Evolutionary conservation across 1,140 invertebrate genomes (phyloP).

Genomic region (Semibalanus balanoides): DNA sequence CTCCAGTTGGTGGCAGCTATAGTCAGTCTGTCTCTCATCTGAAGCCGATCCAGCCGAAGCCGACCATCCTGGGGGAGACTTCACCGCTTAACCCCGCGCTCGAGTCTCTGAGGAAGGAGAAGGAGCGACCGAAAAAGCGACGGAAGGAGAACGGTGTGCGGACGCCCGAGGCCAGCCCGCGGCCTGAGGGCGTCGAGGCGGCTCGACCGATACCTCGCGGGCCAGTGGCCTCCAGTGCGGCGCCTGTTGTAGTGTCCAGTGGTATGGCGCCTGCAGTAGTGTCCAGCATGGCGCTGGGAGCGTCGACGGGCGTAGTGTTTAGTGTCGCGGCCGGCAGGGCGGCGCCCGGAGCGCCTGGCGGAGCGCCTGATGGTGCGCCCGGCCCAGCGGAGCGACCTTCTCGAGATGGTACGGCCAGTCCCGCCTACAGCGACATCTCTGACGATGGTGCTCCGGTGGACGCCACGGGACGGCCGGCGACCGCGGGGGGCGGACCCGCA

Average conservation of each 20-base stretch:
- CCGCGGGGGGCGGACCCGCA: no score
- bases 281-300: no score
- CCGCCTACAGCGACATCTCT: conserved; percentile 16
- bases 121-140: conserved; percentile 8
- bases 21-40: conserved; percentile 7
- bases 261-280: no score
- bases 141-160: not conserved
- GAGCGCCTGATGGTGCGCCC: no score
- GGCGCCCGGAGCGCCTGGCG: no score
- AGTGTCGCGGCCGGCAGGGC: no score
- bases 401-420: conserved; percentile 9
- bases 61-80: conserved; percentile 9
- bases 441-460: conserved; percentile 10
- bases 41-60: conserved; percentile 11
- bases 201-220: no score
- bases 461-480: no score
- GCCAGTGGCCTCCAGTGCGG: no score
- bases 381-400: not conserved
- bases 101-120: conserved; percentile 6
- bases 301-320: no score
- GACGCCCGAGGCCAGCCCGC: conserved; percentile 1
- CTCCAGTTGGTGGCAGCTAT: not conserved
- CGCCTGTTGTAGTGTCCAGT: no score
- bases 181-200: not conserved
- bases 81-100: conserved; percentile 7